These are phyloP conservation scores for Himantopus leucocephalus DNA, from an alignment of 2,113 vertebrate species.

Conservation along the genomic window DNA sequence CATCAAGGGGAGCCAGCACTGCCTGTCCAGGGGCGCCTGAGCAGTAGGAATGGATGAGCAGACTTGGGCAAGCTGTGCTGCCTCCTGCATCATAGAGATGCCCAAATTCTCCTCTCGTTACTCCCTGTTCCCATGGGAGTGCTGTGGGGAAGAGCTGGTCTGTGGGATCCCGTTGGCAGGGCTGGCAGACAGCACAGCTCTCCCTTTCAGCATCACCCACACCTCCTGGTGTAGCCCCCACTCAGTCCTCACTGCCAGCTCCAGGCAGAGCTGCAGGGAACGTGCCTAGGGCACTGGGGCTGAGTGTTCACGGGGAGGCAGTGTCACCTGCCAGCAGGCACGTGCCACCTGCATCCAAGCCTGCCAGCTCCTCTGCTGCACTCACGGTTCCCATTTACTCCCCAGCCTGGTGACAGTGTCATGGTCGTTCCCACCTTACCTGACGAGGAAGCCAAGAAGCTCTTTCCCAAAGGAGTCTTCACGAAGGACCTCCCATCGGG, in stretches of 20 bases:
- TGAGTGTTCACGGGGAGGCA: fast-evolving
- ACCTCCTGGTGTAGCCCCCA: neutral
- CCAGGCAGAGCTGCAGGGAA: neutral
- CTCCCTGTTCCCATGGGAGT: neutral
- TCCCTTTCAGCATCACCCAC: neutral
- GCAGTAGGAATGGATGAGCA: neutral
- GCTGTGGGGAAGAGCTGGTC: neutral
- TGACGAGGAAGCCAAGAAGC: constrained; percentile 83
- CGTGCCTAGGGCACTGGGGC: fast-evolving
- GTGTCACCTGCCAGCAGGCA: neutral
- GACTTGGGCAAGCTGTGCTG: fast-evolving
- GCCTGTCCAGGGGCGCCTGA: neutral
- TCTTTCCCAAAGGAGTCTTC: constrained; percentile 88
- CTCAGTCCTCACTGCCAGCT: neutral
- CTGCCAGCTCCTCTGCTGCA: neutral
- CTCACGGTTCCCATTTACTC: neutral
- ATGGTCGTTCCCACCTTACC: constrained; percentile 92
- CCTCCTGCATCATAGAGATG: fast-evolving
- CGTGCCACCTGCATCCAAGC: neutral
- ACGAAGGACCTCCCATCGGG: constrained; percentile 91
- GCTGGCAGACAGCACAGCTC: neutral
- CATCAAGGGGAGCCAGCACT: neutral
- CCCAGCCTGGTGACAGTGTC: constrained; percentile 85
- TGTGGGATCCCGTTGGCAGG: neutral
- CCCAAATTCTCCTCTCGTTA: fast-evolving